Base-by-base conservation (phyloP, 1,140 invertebrate genomes). In the Limonius californicus region DNA sequence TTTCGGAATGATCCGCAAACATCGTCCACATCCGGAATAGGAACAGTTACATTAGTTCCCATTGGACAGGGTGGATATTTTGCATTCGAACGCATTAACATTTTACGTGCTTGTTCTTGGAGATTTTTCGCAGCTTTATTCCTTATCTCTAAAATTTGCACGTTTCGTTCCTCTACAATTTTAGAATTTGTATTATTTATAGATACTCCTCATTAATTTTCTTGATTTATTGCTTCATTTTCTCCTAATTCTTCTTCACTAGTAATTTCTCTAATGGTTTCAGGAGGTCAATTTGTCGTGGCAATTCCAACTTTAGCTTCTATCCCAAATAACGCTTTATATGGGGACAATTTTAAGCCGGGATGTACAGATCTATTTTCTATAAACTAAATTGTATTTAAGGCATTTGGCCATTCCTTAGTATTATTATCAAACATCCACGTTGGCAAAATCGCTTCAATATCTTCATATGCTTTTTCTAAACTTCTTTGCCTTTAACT, bases 391-490 rank as follows among this genome's bases (percentile, higher is more conserved):
- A 74, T 57, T 50, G 61, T 68, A 11, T 32, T 32, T 6, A 73
- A 47, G 3, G 71, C 72, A 23, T 71, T 62, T 1, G 61, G 61
- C 73, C 74, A 76, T 19, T 72, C 68, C 9, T 27, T 64, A 2
- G 61, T 64, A 7, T 71, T 35, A 18, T 74, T 68, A 11, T 64
- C 50, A 53, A 62, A 7, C 67, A 74, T 54, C 73, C 71, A 76
- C 7, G 71, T 15, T 21, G n/a, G 18, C 43, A 73, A 12, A 66
- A 76, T 77, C 30, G 77, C 72, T 59, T 77, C 63, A 18, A 77
- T 66, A 58, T 77, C 74, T 66, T 74, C 72, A 59, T 76, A 76
- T 1, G 69, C 68, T 11, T 71, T 47, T 62, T 76, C 70, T 7
- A 72, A 70, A 42, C 47, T 67, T 8, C 61, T 66, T 61, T 72